Evolutionary conservation across 2,888 invertebrate genomes (phyloP).

Genomic region (Anarsia innoxiella): DNA sequence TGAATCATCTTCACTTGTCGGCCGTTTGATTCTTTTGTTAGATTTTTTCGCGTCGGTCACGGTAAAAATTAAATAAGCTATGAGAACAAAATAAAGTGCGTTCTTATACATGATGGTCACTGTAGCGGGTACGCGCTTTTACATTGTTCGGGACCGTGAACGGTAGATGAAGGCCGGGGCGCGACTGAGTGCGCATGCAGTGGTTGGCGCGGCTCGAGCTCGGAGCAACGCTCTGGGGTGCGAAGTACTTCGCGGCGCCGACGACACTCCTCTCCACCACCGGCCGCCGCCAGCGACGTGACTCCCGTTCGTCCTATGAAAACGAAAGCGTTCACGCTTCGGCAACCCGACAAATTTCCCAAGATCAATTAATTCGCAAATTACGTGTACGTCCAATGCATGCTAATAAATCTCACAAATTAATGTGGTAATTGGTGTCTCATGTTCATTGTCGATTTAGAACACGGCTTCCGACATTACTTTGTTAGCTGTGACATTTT

Average conservation of each 20-base stretch:
- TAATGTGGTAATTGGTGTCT: conserved; percentile 35
- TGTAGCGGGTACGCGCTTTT: conserved; percentile 37
- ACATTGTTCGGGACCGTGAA: conserved; percentile 57
- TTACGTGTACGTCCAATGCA: conserved; percentile 30
- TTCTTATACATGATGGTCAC: conserved; percentile 52
- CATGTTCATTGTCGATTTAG: conserved; percentile 29
- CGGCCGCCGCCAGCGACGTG: too few relatives aligned
- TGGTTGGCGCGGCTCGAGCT: conserved; percentile 14
- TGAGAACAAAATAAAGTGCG: conserved; percentile 37
- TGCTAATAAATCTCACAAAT: conserved; percentile 40
- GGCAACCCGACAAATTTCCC: conserved; percentile 56
- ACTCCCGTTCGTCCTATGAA: conserved; percentile 53
- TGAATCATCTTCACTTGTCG: conserved; percentile 42
- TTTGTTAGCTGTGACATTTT: conserved; percentile 7
- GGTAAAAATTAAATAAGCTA: conserved; percentile 35
- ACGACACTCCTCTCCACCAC: too few relatives aligned
- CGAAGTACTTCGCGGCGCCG: conserved; percentile 13
- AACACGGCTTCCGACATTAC: conserved; percentile 44
- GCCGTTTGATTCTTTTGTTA: conserved; percentile 44
- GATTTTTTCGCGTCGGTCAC: conserved; percentile 41
- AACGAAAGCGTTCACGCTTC: conserved; percentile 69
- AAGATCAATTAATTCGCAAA: conserved; percentile 53
- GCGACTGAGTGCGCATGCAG: conserved; percentile 38
- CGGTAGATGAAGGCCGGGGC: conserved; percentile 45
- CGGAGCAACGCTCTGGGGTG: too few relatives aligned